Evolutionary conservation across 1,140 invertebrate genomes (phyloP).

Genomic region (Pachypsylla venusta): DNA sequence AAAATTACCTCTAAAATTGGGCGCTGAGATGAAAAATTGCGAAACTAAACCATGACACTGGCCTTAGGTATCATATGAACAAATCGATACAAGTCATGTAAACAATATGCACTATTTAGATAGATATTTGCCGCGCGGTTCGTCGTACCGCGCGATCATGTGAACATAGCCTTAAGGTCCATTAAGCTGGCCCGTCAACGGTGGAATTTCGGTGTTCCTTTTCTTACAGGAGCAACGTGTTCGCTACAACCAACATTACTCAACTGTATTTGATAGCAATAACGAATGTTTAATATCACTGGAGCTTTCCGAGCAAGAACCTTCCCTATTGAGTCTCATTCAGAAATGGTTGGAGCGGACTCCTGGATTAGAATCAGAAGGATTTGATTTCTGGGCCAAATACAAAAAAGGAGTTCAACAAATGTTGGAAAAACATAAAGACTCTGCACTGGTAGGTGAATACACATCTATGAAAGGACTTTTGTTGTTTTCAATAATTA

Average conservation of each 20-base stretch:
- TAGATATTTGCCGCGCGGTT: too few relatives aligned
- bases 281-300: slow-evolving; percentile 52
- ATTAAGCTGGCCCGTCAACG: not conserved
- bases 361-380: slow-evolving; percentile 65
- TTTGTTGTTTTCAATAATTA: too few relatives aligned
- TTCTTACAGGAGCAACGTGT: slow-evolving; percentile 53
- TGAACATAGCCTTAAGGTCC: too few relatives aligned
- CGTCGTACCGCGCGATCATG: too few relatives aligned
- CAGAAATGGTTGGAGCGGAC: slow-evolving; percentile 89
- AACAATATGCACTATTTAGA: too few relatives aligned
- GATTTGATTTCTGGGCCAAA: slow-evolving; percentile 89
- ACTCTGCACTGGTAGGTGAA: slow-evolving; percentile 37
- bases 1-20: too few relatives aligned
- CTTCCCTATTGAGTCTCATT: slow-evolving; percentile 67
- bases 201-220: slow-evolving; percentile 12
- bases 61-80: not conserved
- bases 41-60: too few relatives aligned
- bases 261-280: slow-evolving; percentile 68
- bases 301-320: slow-evolving; percentile 60
- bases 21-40: too few relatives aligned
- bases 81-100: too few relatives aligned
- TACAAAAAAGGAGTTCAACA: slow-evolving; percentile 61
- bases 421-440: slow-evolving; percentile 52
- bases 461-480: too few relatives aligned
- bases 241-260: slow-evolving; percentile 87